Evolutionary conservation across 1,140 invertebrate species (phyloP).

Genomic region (Vollenhovia emeryi): DNA sequence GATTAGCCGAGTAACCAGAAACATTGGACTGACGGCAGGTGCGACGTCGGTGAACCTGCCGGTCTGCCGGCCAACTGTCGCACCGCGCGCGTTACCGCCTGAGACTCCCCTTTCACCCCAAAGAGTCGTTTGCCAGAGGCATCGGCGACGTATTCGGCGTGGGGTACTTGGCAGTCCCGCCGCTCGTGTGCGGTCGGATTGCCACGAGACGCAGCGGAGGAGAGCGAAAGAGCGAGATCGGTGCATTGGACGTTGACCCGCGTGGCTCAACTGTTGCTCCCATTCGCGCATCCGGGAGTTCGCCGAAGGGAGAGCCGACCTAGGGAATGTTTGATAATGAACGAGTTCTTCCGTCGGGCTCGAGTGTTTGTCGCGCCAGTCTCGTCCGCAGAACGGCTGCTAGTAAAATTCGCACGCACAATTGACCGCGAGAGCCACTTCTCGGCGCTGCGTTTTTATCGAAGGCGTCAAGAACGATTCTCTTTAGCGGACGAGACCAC

Average conservation of each 20-base stretch:
- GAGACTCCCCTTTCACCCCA: slow-evolving; percentile 10
- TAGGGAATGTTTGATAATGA: slow-evolving; percentile 65
- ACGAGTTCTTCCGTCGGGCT: slow-evolving; percentile 53
- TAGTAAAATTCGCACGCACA: neutral
- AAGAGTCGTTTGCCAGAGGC: slow-evolving; percentile 64
- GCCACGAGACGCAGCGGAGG: slow-evolving; percentile 40
- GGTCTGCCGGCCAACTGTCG: slow-evolving; percentile 37
- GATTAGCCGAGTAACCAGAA: neutral
- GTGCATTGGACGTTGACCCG: slow-evolving; percentile 72
- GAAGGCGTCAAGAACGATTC: neutral
- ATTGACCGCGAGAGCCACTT: neutral
- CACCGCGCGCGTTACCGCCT: neutral
- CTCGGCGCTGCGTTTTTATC: neutral
- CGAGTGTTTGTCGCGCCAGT: neutral
- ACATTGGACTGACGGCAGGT: slow-evolving; percentile 59
- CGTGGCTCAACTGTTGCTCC: slow-evolving; percentile 73
- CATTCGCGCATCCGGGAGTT: slow-evolving; percentile 70
- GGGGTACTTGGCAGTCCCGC: slow-evolving; percentile 66
- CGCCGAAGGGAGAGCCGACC: slow-evolving; percentile 45
- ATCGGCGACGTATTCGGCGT: slow-evolving; percentile 45
- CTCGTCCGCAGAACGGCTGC: neutral
- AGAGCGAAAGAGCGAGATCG: slow-evolving; percentile 49
- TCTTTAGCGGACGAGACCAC: neutral
- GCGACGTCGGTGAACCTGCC: slow-evolving; percentile 39
- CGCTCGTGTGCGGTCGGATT: slow-evolving; percentile 52